Evolutionary conservation across 2,888 invertebrate genomes (phyloP).

Genomic region (Erebia aethiops): DNA sequence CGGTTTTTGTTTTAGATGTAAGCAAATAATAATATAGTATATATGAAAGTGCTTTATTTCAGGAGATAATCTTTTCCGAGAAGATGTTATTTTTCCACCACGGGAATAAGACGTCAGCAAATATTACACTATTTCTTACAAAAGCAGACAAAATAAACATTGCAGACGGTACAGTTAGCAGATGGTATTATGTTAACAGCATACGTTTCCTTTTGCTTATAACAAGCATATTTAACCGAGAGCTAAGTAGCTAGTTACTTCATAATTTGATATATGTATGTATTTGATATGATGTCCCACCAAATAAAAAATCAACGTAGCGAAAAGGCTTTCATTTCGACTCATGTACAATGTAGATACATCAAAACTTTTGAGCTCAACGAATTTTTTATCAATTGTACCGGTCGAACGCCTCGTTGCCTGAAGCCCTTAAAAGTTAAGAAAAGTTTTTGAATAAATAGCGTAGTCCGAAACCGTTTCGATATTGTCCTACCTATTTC

Average conservation of each 20-base stretch:
- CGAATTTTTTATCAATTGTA: constrained; percentile 16
- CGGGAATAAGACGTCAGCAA: constrained; percentile 33
- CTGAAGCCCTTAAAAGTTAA: constrained; percentile 54
- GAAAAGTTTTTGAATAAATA: constrained; percentile 69
- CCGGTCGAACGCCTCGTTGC: constrained; percentile 19
- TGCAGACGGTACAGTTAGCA: constrained; percentile 26
- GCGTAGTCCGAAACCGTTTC: constrained; percentile 67
- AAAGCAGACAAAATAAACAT: constrained; percentile 35
- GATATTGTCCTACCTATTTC: constrained; percentile 70
- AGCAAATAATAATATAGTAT: too few species aligned
- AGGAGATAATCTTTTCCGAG: not conserved
- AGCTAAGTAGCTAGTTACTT: too few species aligned
- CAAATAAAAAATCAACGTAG: not conserved
- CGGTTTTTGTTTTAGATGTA: too few species aligned
- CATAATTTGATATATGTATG: too few species aligned
- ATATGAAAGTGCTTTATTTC: not conserved
- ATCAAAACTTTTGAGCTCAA: constrained; percentile 1
- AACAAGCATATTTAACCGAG: not conserved
- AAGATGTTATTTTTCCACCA: not conserved
- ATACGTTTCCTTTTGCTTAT: not conserved
- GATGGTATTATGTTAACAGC: constrained; percentile 4
- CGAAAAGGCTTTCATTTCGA: not conserved
- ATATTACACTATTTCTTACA: constrained; percentile 40
- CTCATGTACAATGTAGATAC: not conserved
- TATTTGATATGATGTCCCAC: not conserved